Evolutionary conservation across 1,140 invertebrate species (phyloP), one percentile per base, ranked within the genome.

Genomic region (Drosophila nigromelanica): DNA sequence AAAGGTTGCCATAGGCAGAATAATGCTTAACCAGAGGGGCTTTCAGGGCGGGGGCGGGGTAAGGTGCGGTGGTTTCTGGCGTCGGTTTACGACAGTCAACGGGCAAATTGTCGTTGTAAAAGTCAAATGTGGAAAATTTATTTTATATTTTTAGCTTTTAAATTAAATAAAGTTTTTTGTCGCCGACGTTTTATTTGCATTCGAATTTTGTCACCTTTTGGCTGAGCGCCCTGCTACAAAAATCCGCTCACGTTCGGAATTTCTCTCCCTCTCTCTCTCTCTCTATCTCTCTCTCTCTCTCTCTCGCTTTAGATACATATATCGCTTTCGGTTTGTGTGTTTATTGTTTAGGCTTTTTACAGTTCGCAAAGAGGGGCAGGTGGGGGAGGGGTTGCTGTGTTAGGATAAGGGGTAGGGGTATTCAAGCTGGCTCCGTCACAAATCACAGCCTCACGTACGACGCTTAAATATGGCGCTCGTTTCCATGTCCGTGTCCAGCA

Each of bases 111-210:
- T 87, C 77, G 82, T 74, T 82, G 75, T 86, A 86, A 86, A 87
- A 87, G 82, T 82, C 82, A 86, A 86, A 86, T 86, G 82, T 86
- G 83, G 60, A 78, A 87, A 86, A 87, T 86, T 86, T 86, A 86
- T 87, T 86, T 87, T 87, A 78, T 76, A 81, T 78, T 78, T 78
- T 79, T 82, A 70, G 82, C 78, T 81, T 87, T 86, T 69, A 86
- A 86, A 86, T 86, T 86, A 86, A 86, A 86, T 86, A 86, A 86
- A 87, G 67, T 87, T 86, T 80, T 76, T 60, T 24, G 52, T 73
- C 42, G 56, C 51, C 54, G 37, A 50, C 67, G 56, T 79, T 83
- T 80, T 83, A 83, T 83, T 85, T 85, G 76, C 73, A 85, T 85
- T 77, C 74, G 60, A 68, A 69, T 86, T 70, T 87, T 86, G 82